phyloP scores from a whole-genome alignment of 2,113 vertebrate genomes.

The Myiopsitta monachus region DNA sequence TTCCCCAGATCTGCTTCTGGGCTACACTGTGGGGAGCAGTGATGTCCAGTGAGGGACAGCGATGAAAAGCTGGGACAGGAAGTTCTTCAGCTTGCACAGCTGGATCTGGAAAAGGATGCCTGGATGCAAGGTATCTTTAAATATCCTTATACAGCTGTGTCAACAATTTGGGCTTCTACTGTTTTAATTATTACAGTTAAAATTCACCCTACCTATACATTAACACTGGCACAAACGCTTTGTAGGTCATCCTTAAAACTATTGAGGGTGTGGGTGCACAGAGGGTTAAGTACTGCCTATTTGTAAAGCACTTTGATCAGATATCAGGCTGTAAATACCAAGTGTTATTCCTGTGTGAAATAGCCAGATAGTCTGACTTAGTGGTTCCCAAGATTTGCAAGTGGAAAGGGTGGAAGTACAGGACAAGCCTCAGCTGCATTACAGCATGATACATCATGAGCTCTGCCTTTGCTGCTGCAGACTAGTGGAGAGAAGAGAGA shows the following conservation, averaged over 20 bases:
- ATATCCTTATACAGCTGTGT: not conserved
- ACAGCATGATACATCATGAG: not conserved
- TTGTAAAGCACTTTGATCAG: not conserved
- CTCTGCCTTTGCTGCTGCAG: not conserved
- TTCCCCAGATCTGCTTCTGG: not conserved
- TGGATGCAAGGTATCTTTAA: not conserved
- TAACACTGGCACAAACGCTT: not conserved
- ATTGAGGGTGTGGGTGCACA: not conserved
- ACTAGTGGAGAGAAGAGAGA: not conserved
- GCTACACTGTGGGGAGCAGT: not conserved
- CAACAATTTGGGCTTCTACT: not conserved
- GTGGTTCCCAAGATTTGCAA: not conserved
- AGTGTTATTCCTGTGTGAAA: not conserved
- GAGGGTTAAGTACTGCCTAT: not conserved
- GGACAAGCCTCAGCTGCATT: not conserved
- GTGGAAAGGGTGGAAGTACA: not conserved
- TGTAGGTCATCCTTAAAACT: not conserved
- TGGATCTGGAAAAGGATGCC: not conserved
- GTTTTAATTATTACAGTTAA: not conserved
- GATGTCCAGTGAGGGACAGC: not conserved
- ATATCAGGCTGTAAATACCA: rapidly evolving
- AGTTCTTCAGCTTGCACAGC: not conserved
- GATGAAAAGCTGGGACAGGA: not conserved
- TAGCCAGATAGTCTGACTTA: not conserved
- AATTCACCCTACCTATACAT: not conserved